phyloP scores from a whole-genome alignment of 2,113 vertebrate genomes.

The Anser brachyrhynchus region DNA sequence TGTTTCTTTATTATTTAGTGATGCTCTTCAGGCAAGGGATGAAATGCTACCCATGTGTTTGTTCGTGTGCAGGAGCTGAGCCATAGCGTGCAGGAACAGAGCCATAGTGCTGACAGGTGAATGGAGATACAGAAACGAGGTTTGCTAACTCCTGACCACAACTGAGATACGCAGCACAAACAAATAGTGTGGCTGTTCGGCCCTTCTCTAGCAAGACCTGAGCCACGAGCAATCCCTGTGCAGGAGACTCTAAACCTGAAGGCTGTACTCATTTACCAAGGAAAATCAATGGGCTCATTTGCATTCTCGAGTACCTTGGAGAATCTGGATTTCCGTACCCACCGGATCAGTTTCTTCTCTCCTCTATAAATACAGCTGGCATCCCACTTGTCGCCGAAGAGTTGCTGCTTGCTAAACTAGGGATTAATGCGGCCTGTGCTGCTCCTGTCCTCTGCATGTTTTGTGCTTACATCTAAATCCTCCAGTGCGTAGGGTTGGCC shows the following conservation, averaged over 20 bases:
- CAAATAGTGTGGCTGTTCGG: not conserved
- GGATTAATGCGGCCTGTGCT: slow-evolving; percentile 15
- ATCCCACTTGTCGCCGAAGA: not conserved
- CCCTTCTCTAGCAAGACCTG: not conserved
- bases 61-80: not conserved
- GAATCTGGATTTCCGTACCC: not conserved
- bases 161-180: not conserved
- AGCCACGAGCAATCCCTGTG: not conserved
- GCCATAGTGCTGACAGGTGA: not conserved
- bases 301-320: not conserved
- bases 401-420: slow-evolving; percentile 26
- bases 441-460: not conserved
- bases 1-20: not conserved
- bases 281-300: not conserved
- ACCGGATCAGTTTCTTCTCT: not conserved
- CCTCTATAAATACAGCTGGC: not conserved
- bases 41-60: not conserved
- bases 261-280: not conserved
- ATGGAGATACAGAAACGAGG: not conserved
- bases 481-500: not conserved
- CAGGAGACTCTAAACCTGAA: not conserved
- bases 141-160: not conserved
- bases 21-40: not conserved
- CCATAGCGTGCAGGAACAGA: not conserved
- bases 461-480: slow-evolving; percentile 37